phyloP scores from a whole-genome alignment of 2,797 vertebrate genomes.

The Tragelaphus eurycerus region DNA sequence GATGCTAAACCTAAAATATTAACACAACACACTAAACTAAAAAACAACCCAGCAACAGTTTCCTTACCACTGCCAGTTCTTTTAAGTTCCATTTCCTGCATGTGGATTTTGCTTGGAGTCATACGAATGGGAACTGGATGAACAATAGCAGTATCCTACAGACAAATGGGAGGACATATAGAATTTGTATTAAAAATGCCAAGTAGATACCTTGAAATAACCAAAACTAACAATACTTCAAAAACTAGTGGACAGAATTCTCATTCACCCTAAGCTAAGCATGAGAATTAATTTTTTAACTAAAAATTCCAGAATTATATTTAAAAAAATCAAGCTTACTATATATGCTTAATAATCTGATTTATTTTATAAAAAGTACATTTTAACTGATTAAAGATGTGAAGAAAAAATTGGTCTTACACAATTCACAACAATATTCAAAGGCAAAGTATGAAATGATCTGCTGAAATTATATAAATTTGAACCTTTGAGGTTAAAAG shows the following conservation, averaged over 20 bases:
- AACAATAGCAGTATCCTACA: constrained; percentile 97
- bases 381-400: constrained; percentile 41
- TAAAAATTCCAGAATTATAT: constrained; percentile 31
- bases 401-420: not conserved
- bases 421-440: not conserved
- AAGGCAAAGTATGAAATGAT: constrained; percentile 27
- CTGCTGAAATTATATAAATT: constrained; percentile 13
- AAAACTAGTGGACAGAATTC: not conserved
- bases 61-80: constrained; percentile 94
- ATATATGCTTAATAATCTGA: not conserved
- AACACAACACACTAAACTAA: not conserved
- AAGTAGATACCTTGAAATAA: not conserved
- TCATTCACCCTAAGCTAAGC: constrained; percentile 38
- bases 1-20: not conserved
- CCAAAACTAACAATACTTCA: not conserved
- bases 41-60: not conserved
- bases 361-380: constrained; percentile 28
- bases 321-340: constrained; percentile 10
- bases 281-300: constrained; percentile 15
- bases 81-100: constrained; percentile 99
- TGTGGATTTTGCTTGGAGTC: constrained; percentile 99
- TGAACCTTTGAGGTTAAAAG: not conserved
- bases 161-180: constrained; percentile 51
- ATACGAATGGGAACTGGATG: constrained; percentile 98
- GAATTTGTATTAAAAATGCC: constrained; percentile 8